Base-by-base conservation (phyloP, 1,140 invertebrate species). In the Mercenaria mercenaria region DNA sequence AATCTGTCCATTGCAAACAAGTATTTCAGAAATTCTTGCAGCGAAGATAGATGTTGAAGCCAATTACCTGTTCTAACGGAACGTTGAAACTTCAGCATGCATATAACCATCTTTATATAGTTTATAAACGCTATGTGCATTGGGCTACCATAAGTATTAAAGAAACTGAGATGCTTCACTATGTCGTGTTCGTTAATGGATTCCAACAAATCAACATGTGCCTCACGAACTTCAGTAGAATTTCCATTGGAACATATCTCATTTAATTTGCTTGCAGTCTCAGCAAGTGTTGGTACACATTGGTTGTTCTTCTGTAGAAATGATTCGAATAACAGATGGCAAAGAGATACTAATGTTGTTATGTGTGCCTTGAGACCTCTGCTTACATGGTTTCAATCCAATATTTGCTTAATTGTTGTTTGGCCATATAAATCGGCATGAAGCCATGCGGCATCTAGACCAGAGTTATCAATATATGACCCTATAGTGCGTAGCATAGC, bases 401-500 rank as follows among this genome's bases (percentile, higher is more conserved):
- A 8, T 0, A 80, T 80, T 52, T 79, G 74, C n/a, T 64, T 59
- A 23, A 59, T 3, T 6, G 56, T 64, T 39, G 64, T 52, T n/a
- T 77, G 32, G 1, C 83, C 47, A 64, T 90, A 90, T 13, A 90
- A 0, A n/a, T 85, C 56, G 15, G 88, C 81, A 26, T 77, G 64
- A 52, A 29, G 72, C 88, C 81, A 90, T 18, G n/a, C 43, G 0
- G 1, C 47, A 47, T 90, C 80, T 8, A 90, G 8, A 3, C 69
- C 81, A 86, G 43, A 85, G 8, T 64, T 85, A 18, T 87, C 89
- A 3, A 88, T 80, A 56, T 86, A 90, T 20, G 50, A 1, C 11
- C 72, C 69, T 43, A 90, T 34, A 20, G 37, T 50, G 10, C 56
- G 4, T 1, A 89, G 64, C 10, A 43, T 10, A 26, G 61, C 39